Evolutionary conservation across 2,888 invertebrate species (phyloP).

Genomic region (Crocallis elinguaria): DNA sequence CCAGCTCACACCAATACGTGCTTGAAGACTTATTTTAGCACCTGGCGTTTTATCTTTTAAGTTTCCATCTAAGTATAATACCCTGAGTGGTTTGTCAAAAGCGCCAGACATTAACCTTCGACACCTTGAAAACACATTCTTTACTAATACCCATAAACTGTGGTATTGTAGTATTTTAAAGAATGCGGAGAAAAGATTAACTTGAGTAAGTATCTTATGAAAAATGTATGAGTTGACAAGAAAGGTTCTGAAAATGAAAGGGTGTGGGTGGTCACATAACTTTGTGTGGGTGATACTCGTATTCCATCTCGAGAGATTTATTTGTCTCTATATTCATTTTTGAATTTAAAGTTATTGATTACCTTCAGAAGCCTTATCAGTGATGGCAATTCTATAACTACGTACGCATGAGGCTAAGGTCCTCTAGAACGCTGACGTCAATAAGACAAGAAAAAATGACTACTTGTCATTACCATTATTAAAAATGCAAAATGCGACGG

Average conservation of each 20-base stretch:
- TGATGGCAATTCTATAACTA: no score
- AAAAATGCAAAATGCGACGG: no score
- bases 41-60: no score
- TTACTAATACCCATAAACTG: conserved; percentile 14
- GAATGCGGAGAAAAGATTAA: conserved; percentile 4
- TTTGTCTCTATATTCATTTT: neutral
- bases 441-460: no score
- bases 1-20: no score
- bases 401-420: no score
- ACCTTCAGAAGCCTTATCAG: no score
- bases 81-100: neutral
- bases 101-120: conserved; percentile 17
- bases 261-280: neutral
- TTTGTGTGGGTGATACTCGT: neutral
- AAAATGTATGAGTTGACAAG: conserved; percentile 14
- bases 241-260: conserved; percentile 1
- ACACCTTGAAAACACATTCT: conserved; percentile 19
- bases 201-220: neutral
- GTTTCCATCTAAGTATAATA: no score
- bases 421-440: no score
- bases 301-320: neutral
- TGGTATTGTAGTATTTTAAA: conserved; percentile 5
- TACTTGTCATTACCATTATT: no score
- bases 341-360: no score
- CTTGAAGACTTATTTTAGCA: no score